Base-by-base conservation (phyloP, 2,888 invertebrate species). In the Laothoe populi region DNA sequence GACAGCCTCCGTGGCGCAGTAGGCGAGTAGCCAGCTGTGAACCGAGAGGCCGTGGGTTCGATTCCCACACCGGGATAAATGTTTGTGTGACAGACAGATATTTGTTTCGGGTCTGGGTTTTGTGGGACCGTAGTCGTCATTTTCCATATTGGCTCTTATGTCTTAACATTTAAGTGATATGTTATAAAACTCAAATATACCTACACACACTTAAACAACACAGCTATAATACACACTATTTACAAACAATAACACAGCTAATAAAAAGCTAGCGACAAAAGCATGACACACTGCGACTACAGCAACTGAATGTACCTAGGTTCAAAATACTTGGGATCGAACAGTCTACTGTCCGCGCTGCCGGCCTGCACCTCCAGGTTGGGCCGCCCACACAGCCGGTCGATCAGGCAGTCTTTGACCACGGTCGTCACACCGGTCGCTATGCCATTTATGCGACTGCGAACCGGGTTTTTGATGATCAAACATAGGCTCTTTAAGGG, bases 381-480 rank as follows among this genome's bases (percentile, higher is more conserved):
- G 49, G 93, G 88, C 69, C 89, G 85, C 71, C 86, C 84, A 79
- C 90, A 93, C 83, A 94, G 93, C 65, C 94, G 93, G 83, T 95
- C 95, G 76, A 95, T 94, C 72, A 96, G 93, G 84, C 95, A 95
- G 84, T 94, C 95, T 83, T 95, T 95, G 78, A 96, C 94, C 68
- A 95, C 94, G 61, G 94, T 94, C 40, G 95, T 94, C 70, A 96
- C 93, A 59, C 96, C 96, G 48, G 95, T 94, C 58, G 96, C 95
- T 73, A 96, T 88, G 74, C 96, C 96, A 85, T 95, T 95, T 76
- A 96, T 87, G 72, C 95, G 94, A 81, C 96, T 96, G 88, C 48
- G 64, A 53, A 65, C 53, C 53, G 31, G 24, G 24, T 48, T 24
- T 31, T 26, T 48, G 0, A 13, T 23, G 23, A n/a, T 48, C 24